Evolutionary conservation across 2,888 invertebrate genomes (phyloP), one percentile per base, ranked within the genome.

Genomic region (Hanleya hanleyi): DNA sequence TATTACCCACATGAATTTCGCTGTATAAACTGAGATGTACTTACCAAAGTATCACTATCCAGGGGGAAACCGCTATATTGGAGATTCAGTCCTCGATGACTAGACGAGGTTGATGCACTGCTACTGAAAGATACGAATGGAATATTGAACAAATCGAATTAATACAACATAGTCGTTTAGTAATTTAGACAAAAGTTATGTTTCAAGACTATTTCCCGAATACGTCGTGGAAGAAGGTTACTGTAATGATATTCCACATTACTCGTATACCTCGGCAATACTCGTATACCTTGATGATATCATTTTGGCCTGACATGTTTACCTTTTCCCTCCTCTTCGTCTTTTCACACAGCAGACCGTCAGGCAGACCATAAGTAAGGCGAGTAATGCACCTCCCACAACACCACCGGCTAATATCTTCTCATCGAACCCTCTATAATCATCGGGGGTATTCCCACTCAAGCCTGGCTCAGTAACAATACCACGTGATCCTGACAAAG

Each of bases 351-450:
- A 57, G 29, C 57, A 57, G 22, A 57, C 32, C 22, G 57, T 57
- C 22, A 57, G 29, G 26, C 57, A 57, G 2, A 57, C 57, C 57
- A 57, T 57, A 29, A 57, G 26, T 26, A 57, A 15, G 26, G 57
- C 57, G 15, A 57, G 26, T 26, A 57, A 26, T 32, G 57, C 57
- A 22, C 57, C 57, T 22, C 57, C 57, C 18, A 57, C 57, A 26
- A 57, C 29, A 9, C 57, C 57, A 57, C 57, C 57, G 32, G 57
- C 57, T 26, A 57, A 26, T 22, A 57, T 57, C 57, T 57, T 57
- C 57, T 57, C 57, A 32, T 57, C 57, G 4, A 57, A 57, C 4
- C 26, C 26, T 1, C 26, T 32, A 22, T 15, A 22, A 15, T 57
- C 32, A 26, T 57, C 29, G 15, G 57, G 9, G 2, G 57, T 32